A percentile compares a stretch with the other conserved stretches of the same genome.
Evolutionary conservation across 2,888 invertebrate genomes (phyloP).

Genomic region (Microctonus brassicae): DNA sequence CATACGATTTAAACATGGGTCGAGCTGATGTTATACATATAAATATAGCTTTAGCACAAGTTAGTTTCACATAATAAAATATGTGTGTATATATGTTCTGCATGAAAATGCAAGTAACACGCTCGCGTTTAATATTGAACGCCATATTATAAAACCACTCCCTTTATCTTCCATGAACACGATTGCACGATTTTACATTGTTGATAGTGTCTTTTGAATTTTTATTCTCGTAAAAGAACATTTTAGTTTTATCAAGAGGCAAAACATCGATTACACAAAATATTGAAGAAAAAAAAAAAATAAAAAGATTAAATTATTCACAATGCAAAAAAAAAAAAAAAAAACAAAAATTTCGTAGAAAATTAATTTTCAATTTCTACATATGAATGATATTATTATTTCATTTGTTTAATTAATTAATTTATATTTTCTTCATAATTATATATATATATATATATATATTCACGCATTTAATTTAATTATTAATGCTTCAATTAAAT

Average conservation of each 20-base stretch:
- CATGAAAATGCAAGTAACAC: conserved; percentile 25
- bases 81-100: conserved; percentile 31
- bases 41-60: conserved; percentile 14
- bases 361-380: background rate
- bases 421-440: conserved; percentile 1
- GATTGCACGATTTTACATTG: background rate
- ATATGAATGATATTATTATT: background rate
- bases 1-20: background rate
- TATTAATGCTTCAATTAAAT: conserved; percentile 27
- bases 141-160: conserved; percentile 7
- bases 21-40: conserved; percentile 9
- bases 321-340: conserved; percentile 3
- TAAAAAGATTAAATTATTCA: too few relatives aligned
- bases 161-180: conserved; percentile 13
- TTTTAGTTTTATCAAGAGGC: background rate
- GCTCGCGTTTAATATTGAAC: conserved; percentile 11
- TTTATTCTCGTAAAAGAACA: background rate
- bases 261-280: background rate
- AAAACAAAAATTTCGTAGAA: background rate
- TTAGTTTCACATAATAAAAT: conserved; percentile 13
- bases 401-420: too few relatives aligned
- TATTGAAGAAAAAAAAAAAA: too few relatives aligned
- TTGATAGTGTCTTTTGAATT: background rate
- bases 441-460: background rate
- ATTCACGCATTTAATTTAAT: conserved; percentile 31